Evolutionary conservation across 1,140 invertebrate species (phyloP), one percentile per base, ranked within the genome.

Genomic region (Chironomus striatipennis): DNA sequence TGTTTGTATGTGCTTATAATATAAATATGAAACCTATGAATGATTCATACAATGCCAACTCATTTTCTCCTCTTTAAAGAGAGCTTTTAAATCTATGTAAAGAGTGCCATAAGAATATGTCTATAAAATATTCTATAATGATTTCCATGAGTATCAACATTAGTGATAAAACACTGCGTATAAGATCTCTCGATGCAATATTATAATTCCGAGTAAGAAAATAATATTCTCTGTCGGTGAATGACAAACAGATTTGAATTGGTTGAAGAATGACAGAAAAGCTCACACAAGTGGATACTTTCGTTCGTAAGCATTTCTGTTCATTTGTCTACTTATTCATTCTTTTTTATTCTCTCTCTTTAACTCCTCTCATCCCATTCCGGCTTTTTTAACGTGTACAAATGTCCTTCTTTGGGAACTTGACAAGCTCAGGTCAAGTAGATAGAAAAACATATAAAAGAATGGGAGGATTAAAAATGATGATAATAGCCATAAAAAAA

Each of bases 261-360:
- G 24, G 24, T 34, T 34, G 24, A 34, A 34, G 24, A 34, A 34
- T 34, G 24, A 34, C 24, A 34, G 24, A 15, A 57, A 57, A 57
- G n/a, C n/a, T 57, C 12, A n/a, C 12, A 57, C 12, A 57, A 57
- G 47, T 57, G 47, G 47, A 57, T 57, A 57, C 47, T 57, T 57
- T 57, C 12, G 5, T n/a, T 57, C 47, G 12, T 15, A 5, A 57
- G 8, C 12, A 12, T 12, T 15, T 57, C 47, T 57, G 47, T n/a
- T 57, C 47, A 57, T 57, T 57, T 57, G 47, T 57, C 47, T 57
- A 57, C n/a, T 57, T 47, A 47, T 47, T 47, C n/a, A 57, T 57
- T n/a, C 47, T 57, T 57, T 57, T 47, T 47, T 15, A 57, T 57
- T n/a, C 47, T 57, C 15, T 57, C 12, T 4, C 47, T 57, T n/a